Conservation (phyloP, 2,888 invertebrate species). For the Mythimna lalbum region DNA sequence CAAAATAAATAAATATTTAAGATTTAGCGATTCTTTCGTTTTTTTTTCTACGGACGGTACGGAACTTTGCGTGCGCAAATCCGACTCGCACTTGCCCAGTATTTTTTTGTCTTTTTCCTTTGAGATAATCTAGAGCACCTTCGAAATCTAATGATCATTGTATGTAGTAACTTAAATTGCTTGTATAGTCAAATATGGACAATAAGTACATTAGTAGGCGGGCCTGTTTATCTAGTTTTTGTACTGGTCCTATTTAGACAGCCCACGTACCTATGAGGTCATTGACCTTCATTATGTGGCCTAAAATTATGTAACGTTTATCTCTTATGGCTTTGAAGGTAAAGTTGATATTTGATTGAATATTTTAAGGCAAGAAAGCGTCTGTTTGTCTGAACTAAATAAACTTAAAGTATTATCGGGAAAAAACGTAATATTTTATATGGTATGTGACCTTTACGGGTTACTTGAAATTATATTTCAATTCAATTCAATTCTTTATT, state of each 20-base stretch:
- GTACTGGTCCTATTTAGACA: conserved; percentile 39
- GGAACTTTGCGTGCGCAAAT: too few species aligned
- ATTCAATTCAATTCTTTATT: too few species aligned
- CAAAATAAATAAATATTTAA: too few species aligned
- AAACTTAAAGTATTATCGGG: conserved; percentile 14
- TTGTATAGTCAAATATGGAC: conserved; percentile 51
- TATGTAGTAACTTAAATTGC: conserved; percentile 39
- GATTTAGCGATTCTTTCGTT: too few species aligned
- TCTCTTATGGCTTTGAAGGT: conserved; percentile 1
- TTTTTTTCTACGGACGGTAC: too few species aligned
- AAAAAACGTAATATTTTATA: background rate
- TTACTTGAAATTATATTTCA: conserved; percentile 8
- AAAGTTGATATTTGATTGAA: conserved; percentile 20
- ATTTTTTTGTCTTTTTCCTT: background rate
- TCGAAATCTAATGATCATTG: conserved; percentile 29
- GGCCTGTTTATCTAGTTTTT: conserved; percentile 55
- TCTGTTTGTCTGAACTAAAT: conserved; percentile 26
- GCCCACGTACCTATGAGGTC: conserved; percentile 51
- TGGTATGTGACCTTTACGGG: conserved; percentile 20
- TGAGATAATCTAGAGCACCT: background rate
- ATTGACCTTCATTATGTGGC: conserved; percentile 34
- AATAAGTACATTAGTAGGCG: conserved; percentile 56
- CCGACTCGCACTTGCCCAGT: too few species aligned
- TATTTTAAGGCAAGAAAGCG: background rate
- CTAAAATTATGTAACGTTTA: conserved; percentile 3